A percentile compares a stretch with the other conserved stretches of the same genome.
phyloP scores from a whole-genome alignment of 2,113 vertebrate genomes.

The Columba livia region DNA sequence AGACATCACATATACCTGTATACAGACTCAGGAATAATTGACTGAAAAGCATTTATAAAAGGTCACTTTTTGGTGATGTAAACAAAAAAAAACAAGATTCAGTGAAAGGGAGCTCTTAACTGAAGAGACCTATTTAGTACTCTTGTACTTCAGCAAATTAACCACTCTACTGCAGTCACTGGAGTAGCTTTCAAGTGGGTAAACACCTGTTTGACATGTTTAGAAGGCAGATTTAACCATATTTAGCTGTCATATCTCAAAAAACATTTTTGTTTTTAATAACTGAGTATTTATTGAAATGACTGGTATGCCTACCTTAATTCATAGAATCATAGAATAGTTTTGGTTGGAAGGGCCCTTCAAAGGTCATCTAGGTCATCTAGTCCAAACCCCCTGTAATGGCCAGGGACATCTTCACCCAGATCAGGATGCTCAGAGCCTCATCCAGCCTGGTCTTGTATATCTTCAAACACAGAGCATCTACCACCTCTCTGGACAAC shows the following conservation, averaged over 20 bases:
- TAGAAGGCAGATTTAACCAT: not conserved
- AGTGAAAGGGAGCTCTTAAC: not conserved
- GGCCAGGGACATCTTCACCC: too few species aligned
- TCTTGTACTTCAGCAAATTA: conserved; percentile 21
- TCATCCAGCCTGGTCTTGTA: too few species aligned
- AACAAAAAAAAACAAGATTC: not conserved
- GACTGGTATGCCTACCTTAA: not conserved
- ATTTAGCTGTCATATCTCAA: not conserved
- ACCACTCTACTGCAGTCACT: not conserved
- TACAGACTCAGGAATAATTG: not conserved
- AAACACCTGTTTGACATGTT: not conserved
- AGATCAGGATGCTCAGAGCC: too few species aligned
- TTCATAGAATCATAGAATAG: not conserved
- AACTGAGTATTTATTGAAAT: not conserved
- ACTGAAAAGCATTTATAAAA: not conserved
- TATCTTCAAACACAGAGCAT: too few species aligned
- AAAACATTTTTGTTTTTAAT: not conserved
- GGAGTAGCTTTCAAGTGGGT: conserved; percentile 32
- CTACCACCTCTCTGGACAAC: too few species aligned
- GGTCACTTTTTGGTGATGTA: not conserved
- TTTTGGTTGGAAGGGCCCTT: too few species aligned
- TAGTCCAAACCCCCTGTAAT: too few species aligned
- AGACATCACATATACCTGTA: too few species aligned
- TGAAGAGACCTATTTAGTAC: not conserved
- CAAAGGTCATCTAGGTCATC: too few species aligned